Evolutionary conservation across 2,888 invertebrate species (phyloP).

Genomic region (Ornithoptera alexandrae): DNA sequence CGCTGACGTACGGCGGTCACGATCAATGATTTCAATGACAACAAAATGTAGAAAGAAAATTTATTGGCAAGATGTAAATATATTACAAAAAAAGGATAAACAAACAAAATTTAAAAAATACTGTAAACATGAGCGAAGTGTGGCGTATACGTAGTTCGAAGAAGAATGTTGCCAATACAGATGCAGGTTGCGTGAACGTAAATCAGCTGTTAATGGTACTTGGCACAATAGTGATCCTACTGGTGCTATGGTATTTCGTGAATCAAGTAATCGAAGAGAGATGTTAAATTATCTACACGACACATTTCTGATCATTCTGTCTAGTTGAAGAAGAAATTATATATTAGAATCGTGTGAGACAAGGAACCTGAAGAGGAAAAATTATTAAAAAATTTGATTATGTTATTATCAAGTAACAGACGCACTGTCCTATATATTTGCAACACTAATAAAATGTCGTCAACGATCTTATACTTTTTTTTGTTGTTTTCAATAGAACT

Average conservation of each 20-base stretch:
- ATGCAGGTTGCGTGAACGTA: constrained; percentile 51
- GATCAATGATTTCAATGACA: neutral
- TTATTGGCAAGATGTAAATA: constrained; percentile 11
- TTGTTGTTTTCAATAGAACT: no score
- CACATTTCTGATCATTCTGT: no score
- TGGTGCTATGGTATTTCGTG: constrained; percentile 58
- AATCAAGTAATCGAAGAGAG: constrained; percentile 59
- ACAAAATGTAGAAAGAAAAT: neutral
- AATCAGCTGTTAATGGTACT: constrained; percentile 62
- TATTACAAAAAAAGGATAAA: neutral
- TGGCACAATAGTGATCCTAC: constrained; percentile 58
- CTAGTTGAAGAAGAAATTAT: no score
- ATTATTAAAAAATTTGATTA: no score
- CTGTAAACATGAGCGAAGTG: constrained; percentile 21
- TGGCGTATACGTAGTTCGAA: constrained; percentile 26
- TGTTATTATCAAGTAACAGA: no score
- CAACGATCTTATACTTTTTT: no score
- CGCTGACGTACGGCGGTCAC: neutral
- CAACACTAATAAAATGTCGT: no score
- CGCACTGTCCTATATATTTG: no score
- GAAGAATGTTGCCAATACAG: constrained; percentile 24
- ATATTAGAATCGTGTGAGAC: no score
- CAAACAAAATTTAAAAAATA: constrained; percentile 5
- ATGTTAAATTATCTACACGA: constrained; percentile 19
- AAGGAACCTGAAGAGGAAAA: no score